Evolutionary conservation across 2,888 invertebrate genomes (phyloP).

Genomic region (Nemapogon koenigi): DNA sequence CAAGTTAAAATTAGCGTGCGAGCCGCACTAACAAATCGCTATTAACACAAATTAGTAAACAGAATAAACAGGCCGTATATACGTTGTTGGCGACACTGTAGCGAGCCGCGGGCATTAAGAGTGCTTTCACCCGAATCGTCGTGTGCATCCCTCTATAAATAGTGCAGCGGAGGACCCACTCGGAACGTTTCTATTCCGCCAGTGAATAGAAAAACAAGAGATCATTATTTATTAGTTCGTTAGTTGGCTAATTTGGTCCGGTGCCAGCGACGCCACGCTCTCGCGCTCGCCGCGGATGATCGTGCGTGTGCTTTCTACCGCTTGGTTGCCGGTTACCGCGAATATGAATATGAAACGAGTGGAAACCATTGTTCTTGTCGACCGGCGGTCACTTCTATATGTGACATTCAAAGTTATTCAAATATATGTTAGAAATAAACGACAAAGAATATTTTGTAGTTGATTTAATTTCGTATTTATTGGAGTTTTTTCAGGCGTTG

Average conservation of each 20-base stretch:
- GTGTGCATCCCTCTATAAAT: conserved; percentile 56
- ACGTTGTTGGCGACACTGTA: conserved; percentile 33
- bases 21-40: conserved; percentile 49
- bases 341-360: no score
- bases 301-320: conserved; percentile 42
- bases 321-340: no score
- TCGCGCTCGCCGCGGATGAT: conserved; percentile 47
- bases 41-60: conserved; percentile 49
- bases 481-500: no score
- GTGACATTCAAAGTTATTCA: no score
- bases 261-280: conserved; percentile 47
- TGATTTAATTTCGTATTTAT: no score
- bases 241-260: conserved; percentile 63
- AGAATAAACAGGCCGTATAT: conserved; percentile 42
- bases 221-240: conserved; percentile 64
- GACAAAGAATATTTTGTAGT: no score
- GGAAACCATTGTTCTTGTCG: no score
- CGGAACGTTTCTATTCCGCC: conserved; percentile 57
- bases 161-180: conserved; percentile 42
- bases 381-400: no score
- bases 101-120: conserved; percentile 51
- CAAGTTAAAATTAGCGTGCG: conserved; percentile 2
- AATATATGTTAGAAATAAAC: no score
- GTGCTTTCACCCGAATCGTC: conserved; percentile 61
- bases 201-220: conserved; percentile 62